Evolutionary conservation across 2,797 vertebrate species (phyloP), one percentile per base, ranked within the genome.

Genomic region (Hoplostethus mediterraneus): DNA sequence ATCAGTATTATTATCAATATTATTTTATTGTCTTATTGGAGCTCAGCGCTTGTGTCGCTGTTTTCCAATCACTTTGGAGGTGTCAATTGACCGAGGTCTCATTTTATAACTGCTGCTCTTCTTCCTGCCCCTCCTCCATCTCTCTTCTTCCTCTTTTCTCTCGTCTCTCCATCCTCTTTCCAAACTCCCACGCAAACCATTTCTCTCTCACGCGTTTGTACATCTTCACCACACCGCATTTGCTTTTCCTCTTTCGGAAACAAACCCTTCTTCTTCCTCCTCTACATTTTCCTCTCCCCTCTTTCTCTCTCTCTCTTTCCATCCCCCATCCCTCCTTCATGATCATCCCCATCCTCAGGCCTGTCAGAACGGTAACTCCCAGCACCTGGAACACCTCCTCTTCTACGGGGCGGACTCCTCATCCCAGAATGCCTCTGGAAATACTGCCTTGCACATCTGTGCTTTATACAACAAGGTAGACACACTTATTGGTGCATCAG

Each of bases 361-460:
- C 82, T 98, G 97, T 92, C 96, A 97, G 83, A 94, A 97, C 6
- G 97, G 97, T 0, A 95, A 97, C 86, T 96, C 96, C 0, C 97
- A 97, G 86, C 97, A 98, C 77, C 90, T 98, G 92, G 97, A 98
- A 80, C 97, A 97, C 83, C 95, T 98, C 78, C 95, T 98, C 40
- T 98, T 98, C 92, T 98, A 98, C 0, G 97, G 97, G 63, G 96
- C 96, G 0, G 97, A 97, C 85, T 96, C 96, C 1, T 94, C 95
- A 65, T 96, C 95, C 85, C 95, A 96, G 94, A 98, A 98, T 54
- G 97, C 97, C 70, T 98, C 97, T 10, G 97, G 97, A 91, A 98
- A 98, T 94, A 97, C 97, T 45, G 97, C 97, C 82, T 92, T 97
- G 90, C 97, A 97, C 94, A 96, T 98, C 81, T 98, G 96, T 86